These are phyloP conservation scores for Pampus argenteus DNA, from an alignment of 2,797 vertebrate species.

Conservation along the genomic window DNA sequence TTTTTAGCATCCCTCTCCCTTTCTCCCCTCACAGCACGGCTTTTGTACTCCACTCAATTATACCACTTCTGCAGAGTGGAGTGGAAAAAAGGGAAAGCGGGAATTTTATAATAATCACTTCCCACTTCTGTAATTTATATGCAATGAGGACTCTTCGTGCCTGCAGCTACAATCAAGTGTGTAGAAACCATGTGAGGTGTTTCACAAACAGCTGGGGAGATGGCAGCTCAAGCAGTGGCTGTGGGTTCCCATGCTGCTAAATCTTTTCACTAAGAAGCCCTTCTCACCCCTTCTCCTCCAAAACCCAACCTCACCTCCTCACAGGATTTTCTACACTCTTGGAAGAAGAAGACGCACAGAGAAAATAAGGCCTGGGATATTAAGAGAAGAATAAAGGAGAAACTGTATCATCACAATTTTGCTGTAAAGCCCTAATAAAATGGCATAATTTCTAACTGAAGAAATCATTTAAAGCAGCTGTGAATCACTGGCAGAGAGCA, in stretches of 20 bases:
- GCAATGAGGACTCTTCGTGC: conserved; percentile 81
- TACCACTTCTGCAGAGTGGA: conserved; percentile 77
- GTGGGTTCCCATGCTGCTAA: conserved; percentile 76
- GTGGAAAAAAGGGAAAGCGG: conserved; percentile 75
- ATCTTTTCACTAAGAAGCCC: conserved; percentile 67
- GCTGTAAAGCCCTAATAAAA: conserved; percentile 26
- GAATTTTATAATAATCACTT: conserved; percentile 84
- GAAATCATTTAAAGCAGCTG: conserved; percentile 34
- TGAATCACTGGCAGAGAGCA: conserved; percentile 31
- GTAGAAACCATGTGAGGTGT: conserved; percentile 69
- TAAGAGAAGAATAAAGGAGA: conserved; percentile 5
- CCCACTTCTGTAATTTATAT: conserved; percentile 85
- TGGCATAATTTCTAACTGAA: conserved; percentile 15
- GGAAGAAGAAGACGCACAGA: conserved; percentile 11
- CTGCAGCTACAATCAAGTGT: conserved; percentile 76
- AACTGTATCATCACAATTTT: conserved; percentile 23
- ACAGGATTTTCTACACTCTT: conserved; percentile 52
- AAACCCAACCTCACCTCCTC: conserved; percentile 55
- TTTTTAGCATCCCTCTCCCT: conserved; percentile 63
- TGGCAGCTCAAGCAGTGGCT: conserved; percentile 63
- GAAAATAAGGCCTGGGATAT: conserved; percentile 14
- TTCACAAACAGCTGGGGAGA: conserved; percentile 78
- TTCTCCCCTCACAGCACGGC: conserved; percentile 66
- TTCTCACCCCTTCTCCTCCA: conserved; percentile 49
- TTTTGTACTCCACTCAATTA: conserved; percentile 89